Conservation (phyloP, 2,797 vertebrate genomes). For the Luscinia luscinia region DNA sequence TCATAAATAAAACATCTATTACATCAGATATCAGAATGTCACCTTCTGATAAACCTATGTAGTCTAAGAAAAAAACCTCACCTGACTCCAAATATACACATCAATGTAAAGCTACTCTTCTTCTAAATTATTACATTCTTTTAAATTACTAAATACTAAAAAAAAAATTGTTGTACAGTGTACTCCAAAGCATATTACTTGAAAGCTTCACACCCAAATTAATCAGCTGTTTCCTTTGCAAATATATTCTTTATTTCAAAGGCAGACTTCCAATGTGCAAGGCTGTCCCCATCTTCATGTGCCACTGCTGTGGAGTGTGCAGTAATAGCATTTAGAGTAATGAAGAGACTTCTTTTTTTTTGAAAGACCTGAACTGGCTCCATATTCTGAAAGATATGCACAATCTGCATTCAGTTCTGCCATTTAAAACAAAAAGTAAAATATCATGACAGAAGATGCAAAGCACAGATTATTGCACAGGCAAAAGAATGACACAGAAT, state of each 20-base stretch:
- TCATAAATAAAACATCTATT: constrained; percentile 72
- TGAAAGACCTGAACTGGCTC: neutral
- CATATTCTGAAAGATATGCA: neutral
- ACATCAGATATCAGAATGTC: constrained; percentile 26
- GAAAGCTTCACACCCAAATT: constrained; percentile 14
- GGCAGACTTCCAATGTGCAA: constrained; percentile 3
- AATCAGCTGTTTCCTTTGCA: constrained; percentile 47
- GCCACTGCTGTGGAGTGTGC: neutral
- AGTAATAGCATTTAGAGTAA: neutral
- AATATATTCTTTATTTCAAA: constrained; percentile 35
- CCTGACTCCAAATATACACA: neutral
- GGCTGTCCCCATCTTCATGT: neutral
- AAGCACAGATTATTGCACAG: neutral
- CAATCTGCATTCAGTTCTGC: neutral
- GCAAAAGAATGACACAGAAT: constrained; percentile 18
- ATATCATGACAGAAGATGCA: neutral
- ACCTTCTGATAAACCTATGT: neutral
- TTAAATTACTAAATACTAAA: neutral
- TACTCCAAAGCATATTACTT: neutral
- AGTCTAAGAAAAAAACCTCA: neutral
- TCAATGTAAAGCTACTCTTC: neutral
- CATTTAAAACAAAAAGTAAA: constrained; percentile 13
- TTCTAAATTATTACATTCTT: neutral
- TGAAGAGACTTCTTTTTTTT: neutral
- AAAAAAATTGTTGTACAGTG: neutral